Evolutionary conservation across 2,113 vertebrate species (phyloP).

Genomic region (Gobiocypris rarus): DNA sequence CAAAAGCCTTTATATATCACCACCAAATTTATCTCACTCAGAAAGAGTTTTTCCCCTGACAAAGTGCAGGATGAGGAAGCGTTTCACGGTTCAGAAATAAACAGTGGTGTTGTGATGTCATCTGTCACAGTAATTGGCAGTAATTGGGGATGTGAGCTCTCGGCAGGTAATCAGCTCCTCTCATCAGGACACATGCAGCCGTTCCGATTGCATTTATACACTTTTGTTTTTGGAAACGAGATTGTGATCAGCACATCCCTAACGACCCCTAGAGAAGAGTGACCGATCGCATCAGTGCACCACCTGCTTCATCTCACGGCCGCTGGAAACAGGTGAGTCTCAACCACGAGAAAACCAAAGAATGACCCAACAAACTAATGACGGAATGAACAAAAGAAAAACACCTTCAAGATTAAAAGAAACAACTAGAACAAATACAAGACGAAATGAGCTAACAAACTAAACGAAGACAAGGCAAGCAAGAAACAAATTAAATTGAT

Average conservation of each 20-base stretch:
- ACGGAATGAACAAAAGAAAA: too few relatives aligned
- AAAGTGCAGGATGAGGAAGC: not conserved
- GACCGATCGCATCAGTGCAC: not conserved
- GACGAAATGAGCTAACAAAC: not conserved
- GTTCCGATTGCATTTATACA: slow-evolving; percentile 28
- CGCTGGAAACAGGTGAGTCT: not conserved
- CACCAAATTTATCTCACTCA: not conserved
- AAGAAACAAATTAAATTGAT: too few relatives aligned
- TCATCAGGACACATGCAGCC: slow-evolving; percentile 30
- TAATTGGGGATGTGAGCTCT: slow-evolving; percentile 23
- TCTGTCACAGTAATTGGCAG: slow-evolving; percentile 10
- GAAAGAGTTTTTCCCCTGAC: not conserved
- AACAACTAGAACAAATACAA: not conserved
- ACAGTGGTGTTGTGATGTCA: slow-evolving; percentile 8
- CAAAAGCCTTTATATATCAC: not conserved
- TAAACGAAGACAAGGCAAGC: not conserved
- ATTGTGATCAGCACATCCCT: not conserved
- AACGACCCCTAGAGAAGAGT: not conserved
- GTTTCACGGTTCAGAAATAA: not conserved
- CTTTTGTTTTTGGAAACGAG: slow-evolving; percentile 33
- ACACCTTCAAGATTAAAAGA: not conserved
- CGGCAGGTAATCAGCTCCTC: slow-evolving; percentile 33
- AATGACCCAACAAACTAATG: not conserved
- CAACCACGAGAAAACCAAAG: not conserved
- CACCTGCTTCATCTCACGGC: not conserved